phyloP scores from a whole-genome alignment of 2,888 invertebrate genomes.

The Agonopterix arenella region DNA sequence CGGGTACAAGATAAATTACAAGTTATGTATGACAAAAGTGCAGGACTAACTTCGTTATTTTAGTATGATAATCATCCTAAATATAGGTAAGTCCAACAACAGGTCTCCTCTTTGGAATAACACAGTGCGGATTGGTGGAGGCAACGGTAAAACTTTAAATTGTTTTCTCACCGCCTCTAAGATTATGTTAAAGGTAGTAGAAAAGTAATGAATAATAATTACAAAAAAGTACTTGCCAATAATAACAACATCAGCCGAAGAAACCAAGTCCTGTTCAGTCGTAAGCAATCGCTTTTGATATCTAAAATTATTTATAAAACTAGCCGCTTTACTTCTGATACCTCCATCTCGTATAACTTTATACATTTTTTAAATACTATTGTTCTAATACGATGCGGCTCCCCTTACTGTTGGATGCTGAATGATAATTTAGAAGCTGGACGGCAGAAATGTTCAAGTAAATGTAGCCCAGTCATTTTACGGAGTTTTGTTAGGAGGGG shows the following conservation, averaged over 20 bases:
- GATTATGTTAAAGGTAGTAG: background rate
- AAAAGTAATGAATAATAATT: background rate
- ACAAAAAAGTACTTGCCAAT: conserved; percentile 73
- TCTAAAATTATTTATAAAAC: conserved; percentile 37
- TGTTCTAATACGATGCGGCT: conserved; percentile 14
- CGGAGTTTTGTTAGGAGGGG: too few relatives aligned
- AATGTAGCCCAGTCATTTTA: too few relatives aligned
- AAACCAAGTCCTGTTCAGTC: conserved; percentile 42
- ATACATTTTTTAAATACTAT: conserved; percentile 35
- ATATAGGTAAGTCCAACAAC: too few relatives aligned
- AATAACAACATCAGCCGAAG: conserved; percentile 86
- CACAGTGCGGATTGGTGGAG: too few relatives aligned
- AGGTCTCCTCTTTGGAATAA: too few relatives aligned
- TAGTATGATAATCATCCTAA: too few relatives aligned
- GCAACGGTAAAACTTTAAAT: too few relatives aligned
- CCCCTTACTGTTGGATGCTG: conserved; percentile 14
- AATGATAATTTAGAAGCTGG: conserved; percentile 13
- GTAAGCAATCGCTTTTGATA: conserved; percentile 31
- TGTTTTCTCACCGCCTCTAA: background rate
- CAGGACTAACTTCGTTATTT: too few relatives aligned
- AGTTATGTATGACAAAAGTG: too few relatives aligned
- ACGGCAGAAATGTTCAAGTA: conserved; percentile 5
- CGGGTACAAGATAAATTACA: too few relatives aligned
- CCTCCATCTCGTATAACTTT: conserved; percentile 46
- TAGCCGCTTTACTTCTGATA: conserved; percentile 34